Evolutionary conservation across 2,888 invertebrate genomes (phyloP).

Genomic region (Idaea straminata): DNA sequence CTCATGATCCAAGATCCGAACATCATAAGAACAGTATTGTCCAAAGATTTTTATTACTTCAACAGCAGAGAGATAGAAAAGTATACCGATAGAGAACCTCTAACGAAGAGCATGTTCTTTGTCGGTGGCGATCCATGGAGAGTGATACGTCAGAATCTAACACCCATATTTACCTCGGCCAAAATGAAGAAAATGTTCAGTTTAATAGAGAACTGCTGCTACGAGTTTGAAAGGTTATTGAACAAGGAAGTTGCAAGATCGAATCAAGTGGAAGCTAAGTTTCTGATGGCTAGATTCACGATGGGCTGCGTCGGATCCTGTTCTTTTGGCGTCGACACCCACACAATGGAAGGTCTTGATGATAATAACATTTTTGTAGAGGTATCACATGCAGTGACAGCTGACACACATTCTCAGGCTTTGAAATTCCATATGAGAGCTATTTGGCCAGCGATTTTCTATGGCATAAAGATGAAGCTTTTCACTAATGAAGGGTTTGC

Average conservation of each 20-base stretch:
- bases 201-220: slow-evolving; percentile 45
- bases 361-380: slow-evolving; percentile 40
- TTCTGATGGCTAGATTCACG: slow-evolving; percentile 45
- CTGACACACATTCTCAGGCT: slow-evolving; percentile 33
- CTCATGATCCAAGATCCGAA: slow-evolving; percentile 55
- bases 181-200: slow-evolving; percentile 68
- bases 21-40: slow-evolving; percentile 48
- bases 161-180: slow-evolving; percentile 54
- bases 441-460: slow-evolving; percentile 56
- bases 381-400: slow-evolving; percentile 44
- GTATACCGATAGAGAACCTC: slow-evolving; percentile 41
- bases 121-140: slow-evolving; percentile 57
- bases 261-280: slow-evolving; percentile 37
- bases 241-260: slow-evolving; percentile 30
- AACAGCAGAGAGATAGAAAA: slow-evolving; percentile 49
- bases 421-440: slow-evolving; percentile 36
- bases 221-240: slow-evolving; percentile 43
- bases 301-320: slow-evolving; percentile 57
- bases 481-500: slow-evolving; percentile 36
- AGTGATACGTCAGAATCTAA: slow-evolving; percentile 54
- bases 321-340: slow-evolving; percentile 53
- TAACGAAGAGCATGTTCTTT: slow-evolving; percentile 47
- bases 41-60: slow-evolving; percentile 60
- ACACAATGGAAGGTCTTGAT: slow-evolving; percentile 37
- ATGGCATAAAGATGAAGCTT: slow-evolving; percentile 41